Base-by-base conservation (phyloP, 2,797 vertebrate species). In the Telmatherina bonti region DNA sequence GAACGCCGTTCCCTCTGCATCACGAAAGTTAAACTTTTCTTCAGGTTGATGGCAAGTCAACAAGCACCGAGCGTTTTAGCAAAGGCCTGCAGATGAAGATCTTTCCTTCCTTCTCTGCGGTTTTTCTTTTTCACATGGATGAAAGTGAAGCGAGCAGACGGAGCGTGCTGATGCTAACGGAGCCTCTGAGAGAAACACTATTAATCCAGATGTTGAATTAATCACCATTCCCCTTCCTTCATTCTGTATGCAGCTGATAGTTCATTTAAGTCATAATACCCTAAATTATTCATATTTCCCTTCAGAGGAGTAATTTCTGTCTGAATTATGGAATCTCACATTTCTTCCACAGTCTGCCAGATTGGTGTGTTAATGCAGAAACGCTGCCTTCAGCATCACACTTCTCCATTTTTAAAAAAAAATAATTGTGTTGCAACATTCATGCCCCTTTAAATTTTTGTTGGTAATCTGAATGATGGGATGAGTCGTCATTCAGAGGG, bases 241-340 rank as follows among this genome's bases (percentile, higher is more conserved):
- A 74, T 84, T 85, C 74, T 62, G 72, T 62, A 78, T 82, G 83
- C 83, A 72, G 86, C 85, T 70, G 84, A 88, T 92, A 78, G 87
- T 92, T 92, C 88, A 89, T 87, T 93, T 82, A 91, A 94, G 93
- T 93, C 92, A 94, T 94, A 95, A 94, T 93, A 92, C 83, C 27
- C 84, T 95, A 81, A 93, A 95, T 95, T 93, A 95, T 95, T 94
- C 92, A 95, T 82, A 78, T 82, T 81, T 81, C 80, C 85, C 81
- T 67, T 86, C 82, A 70, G 90, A 91, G 70, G 88, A 94, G 88
- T 93, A 92, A 94, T 95, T 92, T 93, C 85, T 78, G 67, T 81
- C 83, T 95, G 87, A 94, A 95, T 94, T 93, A 95, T 95, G 94
- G 78, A 95, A 93, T 88, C 86, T 59, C 61, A 72, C 86, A 84